A percentile compares a stretch with the other conserved stretches of the same genome.
Conservation (phyloP, 2,113 vertebrate species). For the Pterocles orientalis region DNA sequence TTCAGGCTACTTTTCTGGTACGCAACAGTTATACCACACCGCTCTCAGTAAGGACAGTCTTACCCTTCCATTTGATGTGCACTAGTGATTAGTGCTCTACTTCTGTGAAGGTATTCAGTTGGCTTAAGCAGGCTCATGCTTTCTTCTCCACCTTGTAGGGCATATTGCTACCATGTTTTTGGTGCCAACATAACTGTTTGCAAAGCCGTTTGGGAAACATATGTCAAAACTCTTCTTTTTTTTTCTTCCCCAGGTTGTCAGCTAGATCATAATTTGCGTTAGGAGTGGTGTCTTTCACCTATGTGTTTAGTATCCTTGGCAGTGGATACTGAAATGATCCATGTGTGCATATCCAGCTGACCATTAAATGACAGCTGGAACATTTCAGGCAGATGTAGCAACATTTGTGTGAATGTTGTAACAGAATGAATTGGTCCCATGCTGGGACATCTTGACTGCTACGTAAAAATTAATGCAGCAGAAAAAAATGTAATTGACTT, state of each 20-base stretch:
- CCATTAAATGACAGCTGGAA: constrained; percentile 1
- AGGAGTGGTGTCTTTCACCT: neutral
- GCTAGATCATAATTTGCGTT: neutral
- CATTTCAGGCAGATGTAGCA: neutral
- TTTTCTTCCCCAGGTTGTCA: neutral
- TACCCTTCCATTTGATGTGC: neutral
- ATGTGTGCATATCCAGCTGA: neutral
- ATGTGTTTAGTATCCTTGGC: neutral
- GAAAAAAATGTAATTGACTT: neutral
- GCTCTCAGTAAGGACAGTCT: neutral
- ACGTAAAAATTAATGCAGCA: neutral
- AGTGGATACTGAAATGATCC: neutral
- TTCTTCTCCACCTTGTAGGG: neutral
- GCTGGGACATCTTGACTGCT: neutral
- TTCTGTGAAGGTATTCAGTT: neutral
- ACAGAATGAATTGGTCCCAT: neutral
- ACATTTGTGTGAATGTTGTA: neutral
- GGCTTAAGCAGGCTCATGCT: neutral
- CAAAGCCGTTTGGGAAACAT: neutral
- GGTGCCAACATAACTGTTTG: neutral
- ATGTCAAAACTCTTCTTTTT: neutral
- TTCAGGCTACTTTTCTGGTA: neutral
- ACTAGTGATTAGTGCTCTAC: neutral
- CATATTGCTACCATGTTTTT: neutral
- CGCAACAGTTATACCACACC: neutral